Base-by-base conservation (phyloP, 1,140 invertebrate genomes). In the Bombus difficillimus region DNA sequence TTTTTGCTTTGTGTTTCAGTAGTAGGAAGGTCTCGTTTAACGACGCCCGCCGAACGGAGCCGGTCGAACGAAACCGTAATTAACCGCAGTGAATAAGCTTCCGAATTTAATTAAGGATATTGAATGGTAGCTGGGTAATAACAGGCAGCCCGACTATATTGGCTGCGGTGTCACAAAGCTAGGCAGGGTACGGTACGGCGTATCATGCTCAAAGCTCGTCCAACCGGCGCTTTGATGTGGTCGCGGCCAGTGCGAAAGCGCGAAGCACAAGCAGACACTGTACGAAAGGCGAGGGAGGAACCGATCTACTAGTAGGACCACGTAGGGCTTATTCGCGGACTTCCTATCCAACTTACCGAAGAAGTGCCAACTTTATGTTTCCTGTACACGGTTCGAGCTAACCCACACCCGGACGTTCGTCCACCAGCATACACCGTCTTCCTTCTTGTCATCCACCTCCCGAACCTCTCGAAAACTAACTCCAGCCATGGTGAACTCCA, bases 81-180 rank as follows among this genome's bases (percentile, higher is more conserved):
- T 95, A 95, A 95, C 94, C 93, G 90, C 94, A 94, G 93, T 94
- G 94, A 95, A 95, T 94, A 95, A 95, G 94, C 93, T 94, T 94
- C 93, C 93, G 93, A 95, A 95, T 95, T 95, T 95, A 95, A 95
- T 95, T 95, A 95, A 95, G 94, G 93, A 95, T 95, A 95, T 95
- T 94, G 94, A 95, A 95, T 94, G 91, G 94, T 93, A 93, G 93
- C 92, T 88, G 90, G 92, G 93, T 94, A 94, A 95, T 95, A 95
- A 95, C 93, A 93, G 92, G 91, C 92, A 59, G 85, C 88, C 79
- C 79, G 91, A 93, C 93, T 93, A 94, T 95, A 95, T 95, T 95
- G 94, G 93, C 92, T 94, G 93, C 92, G 93, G 93, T 94, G 94
- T 94, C 93, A 94, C 93, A 93, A 94, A 94, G 94, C 93, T 93